Base-by-base conservation (phyloP, 1,140 invertebrate genomes). In the Akabosia matsudoensis region DNA sequence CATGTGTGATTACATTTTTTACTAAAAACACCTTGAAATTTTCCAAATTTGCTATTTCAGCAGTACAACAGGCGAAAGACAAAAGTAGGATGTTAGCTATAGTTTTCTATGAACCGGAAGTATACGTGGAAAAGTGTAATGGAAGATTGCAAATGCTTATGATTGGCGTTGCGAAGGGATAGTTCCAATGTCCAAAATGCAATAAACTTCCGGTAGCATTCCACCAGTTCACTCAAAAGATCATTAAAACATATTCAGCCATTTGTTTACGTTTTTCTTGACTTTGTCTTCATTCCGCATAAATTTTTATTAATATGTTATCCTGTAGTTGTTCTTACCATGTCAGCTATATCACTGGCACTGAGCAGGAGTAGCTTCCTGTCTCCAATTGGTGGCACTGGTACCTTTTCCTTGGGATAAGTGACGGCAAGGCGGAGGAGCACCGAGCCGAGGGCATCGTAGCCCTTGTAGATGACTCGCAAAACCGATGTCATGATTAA, bases 331-430 rank as follows among this genome's bases (percentile, higher is more conserved):
- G 14, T 33, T 24, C 45, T 75, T 78, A 80, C 80, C 74, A 79
- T 70, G 18, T 79, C 76, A n/a, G 80, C 78, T 45, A 81, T 78
- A 10, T 78, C 74, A 13, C 18, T 56, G 14, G 73, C 78, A 34
- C 74, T 76, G 1, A 70, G 51, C 4, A 33, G 45, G 0, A 81
- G 76, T 14, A 81, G 1, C 22, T 73, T 70, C 70, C 78, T 34
- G 26, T 78, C 74, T 70, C 78, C 78, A 52, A 81, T 79, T 18
- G 80, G 52, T 64, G 78, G 78, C 22, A 81, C 34, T 16, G 74
- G 76, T 18, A 75, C 51, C 51, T 79, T 79, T 28, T 79, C 76
- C 33, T 78, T 77, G 13, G 78, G 74, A 18, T 75, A 28, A 31
- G 28, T 78, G 31, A 79, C 74, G 26, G 67, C 14, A n/a, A 81